Evolutionary conservation across 2,797 vertebrate genomes (phyloP).

Genomic region (Peromyscus aztecus): DNA sequence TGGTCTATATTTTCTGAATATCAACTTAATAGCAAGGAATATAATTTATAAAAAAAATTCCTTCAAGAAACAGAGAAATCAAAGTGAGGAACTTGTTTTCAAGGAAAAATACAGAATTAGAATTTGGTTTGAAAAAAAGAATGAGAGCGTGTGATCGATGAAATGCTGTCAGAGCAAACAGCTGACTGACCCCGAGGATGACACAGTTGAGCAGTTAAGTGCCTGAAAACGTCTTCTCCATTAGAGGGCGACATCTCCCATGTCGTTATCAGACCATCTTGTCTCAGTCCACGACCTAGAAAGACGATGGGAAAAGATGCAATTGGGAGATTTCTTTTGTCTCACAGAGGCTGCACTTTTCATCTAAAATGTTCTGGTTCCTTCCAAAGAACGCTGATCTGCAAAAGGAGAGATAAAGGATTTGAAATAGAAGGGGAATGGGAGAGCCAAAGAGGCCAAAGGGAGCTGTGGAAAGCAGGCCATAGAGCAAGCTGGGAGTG

Average conservation of each 20-base stretch:
- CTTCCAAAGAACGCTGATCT: neutral
- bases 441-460: neutral
- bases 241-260: neutral
- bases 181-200: neutral
- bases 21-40: constrained; percentile 17
- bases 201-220: neutral
- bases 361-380: constrained; percentile 48
- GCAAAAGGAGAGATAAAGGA: neutral
- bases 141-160: neutral
- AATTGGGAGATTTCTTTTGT: constrained; percentile 49
- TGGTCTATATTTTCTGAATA: constrained; percentile 40
- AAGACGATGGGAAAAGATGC: constrained; percentile 37
- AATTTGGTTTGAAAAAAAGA: neutral
- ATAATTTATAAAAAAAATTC: constrained; percentile 43
- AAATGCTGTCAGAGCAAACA: neutral
- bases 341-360: constrained; percentile 20
- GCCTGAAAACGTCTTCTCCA: neutral
- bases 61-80: constrained; percentile 16
- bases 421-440: neutral
- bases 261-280: neutral
- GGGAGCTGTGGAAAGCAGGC: neutral
- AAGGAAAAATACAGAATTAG: constrained; percentile 10
- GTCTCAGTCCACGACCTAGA: neutral
- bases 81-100: constrained; percentile 1
- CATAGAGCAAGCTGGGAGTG: fast-evolving